Base-by-base conservation (phyloP, 2,113 vertebrate genomes). In the Eclectus roratus region DNA sequence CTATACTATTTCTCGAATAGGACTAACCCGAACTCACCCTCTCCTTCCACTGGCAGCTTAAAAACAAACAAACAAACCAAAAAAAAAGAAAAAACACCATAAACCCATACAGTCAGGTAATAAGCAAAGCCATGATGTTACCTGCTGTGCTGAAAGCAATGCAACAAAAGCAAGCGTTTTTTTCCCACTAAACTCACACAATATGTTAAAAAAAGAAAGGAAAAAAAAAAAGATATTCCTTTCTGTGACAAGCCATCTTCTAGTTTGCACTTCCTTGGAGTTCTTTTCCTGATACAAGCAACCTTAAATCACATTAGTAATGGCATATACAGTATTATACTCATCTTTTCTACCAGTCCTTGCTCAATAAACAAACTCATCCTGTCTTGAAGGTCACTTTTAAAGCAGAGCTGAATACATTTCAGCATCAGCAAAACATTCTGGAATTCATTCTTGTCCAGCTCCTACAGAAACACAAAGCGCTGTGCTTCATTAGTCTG, bases 261-360 rank as follows among this genome's bases (percentile, higher is more conserved):
- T 64, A 47, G 20, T 52, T 66, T 50, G 44, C 13, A 8, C 15
- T 77, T 82, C 31, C 47, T 49, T 39, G 5, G 55, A 58, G 10
- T 6, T 28, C 6, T 63, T 88, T 43, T 31, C 23, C 28, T 5
- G 3, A 35, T 19, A 3, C 5, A 71, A 71, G 13, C 23, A 71
- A 55, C 25, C 14, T 84, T 60, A 80, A 80, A 60, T 14, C 13
- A 39, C 17, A 15, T 55, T 19, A 83, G 25, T 43, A 63, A 82
- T 6, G 56, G 6, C 13, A 2, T 5, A 64, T 16, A 15, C 9
- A 65, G 7, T 43, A 29, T 73, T 88, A 97, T 94, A 98, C 98
- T 99, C 90, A 99, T 99, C 98, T 99, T 99, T 85, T 95, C 33
- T 65, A 98, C 91, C 63, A 99, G 93, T 47, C 98, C 98, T 93